Percentiles rank a stretch among this genome's conserved stretches.
These are phyloP conservation scores for Bombus huntii DNA, from an alignment of 1,140 invertebrate species.

Conservation along the genomic window DNA sequence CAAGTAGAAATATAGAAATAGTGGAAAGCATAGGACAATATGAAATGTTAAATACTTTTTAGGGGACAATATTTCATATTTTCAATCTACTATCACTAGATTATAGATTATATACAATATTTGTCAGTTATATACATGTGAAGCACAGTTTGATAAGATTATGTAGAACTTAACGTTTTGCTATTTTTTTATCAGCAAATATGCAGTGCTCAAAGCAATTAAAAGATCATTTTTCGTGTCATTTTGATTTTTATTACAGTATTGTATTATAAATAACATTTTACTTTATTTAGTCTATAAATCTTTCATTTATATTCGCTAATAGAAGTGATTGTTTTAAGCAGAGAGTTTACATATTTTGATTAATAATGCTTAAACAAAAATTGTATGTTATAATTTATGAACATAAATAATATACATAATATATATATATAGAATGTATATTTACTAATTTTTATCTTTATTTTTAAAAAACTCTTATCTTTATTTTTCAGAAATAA, in stretches of 20 bases:
- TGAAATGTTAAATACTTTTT: no score
- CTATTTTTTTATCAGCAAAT: background rate
- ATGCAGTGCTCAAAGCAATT: no score
- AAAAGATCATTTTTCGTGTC: no score
- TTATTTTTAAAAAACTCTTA: constrained; percentile 36
- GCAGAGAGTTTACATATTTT: no score
- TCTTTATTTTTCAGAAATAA: constrained; percentile 73
- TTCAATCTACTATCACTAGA: no score
- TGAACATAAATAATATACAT: background rate
- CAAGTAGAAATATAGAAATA: no score
- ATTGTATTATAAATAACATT: background rate
- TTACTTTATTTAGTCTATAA: background rate
- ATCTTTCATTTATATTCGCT: no score
- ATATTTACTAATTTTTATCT: constrained; percentile 4
- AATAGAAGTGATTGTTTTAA: no score
- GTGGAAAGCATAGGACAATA: no score
- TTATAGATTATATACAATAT: background rate
- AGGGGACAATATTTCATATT: no score
- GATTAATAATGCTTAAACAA: no score
- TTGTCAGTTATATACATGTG: background rate
- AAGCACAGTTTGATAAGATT: background rate
- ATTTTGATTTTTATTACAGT: background rate
- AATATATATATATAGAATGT: background rate
- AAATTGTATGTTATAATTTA: no score
- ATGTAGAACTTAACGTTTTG: background rate